Evolutionary conservation across 2,113 vertebrate species (phyloP), one percentile per base, ranked within the genome.

Genomic region (Ciconia stormi): DNA sequence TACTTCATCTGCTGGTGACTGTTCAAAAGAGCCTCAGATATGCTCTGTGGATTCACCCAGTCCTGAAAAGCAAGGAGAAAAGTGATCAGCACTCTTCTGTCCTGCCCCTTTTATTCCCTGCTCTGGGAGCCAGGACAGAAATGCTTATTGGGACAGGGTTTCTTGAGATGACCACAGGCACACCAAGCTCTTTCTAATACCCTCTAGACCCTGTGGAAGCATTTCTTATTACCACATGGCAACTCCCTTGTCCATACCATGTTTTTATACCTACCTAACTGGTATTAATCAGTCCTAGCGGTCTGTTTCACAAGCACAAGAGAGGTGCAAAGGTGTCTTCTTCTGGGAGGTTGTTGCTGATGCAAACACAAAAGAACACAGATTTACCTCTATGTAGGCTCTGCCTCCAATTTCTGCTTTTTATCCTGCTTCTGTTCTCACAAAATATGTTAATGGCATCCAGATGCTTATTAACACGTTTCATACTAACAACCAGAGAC

Each of bases 391-490:
- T 78, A 30, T 6, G 4, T 10, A 40, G 40, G 32, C 34, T 84
- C 87, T 92, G 90, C 79, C 89, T 93, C 80, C 74, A 49, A 50
- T 93, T 94, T 91, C 67, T 95, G 21, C 82, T 90, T 93, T 95
- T 96, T 50, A 90, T 88, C 66, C 87, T 53, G 77, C 94, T 96
- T 93, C 93, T 97, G 83, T 91, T 93, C 89, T 91, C 91, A 63
- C 91, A 96, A 78, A 91, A 90, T 56, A 96, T 76, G 90, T 40
- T 93, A 96, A 96, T 90, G 44, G 46, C 87, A 91, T 82, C 93
- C 96, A 97, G 95, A 95, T 94, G 96, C 93, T 96, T 88, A 93
- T 96, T 96, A 96, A 94, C 90, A 87, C 15, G 0, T 93, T 85
- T 58, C 87, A 46, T 9, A 32, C 87, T 87, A 85, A 82, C 93